Percentiles rank a stretch among this genome's conserved stretches.
Evolutionary conservation across 2,797 vertebrate species (phyloP).

Genomic region (Cichlasoma orientale): DNA sequence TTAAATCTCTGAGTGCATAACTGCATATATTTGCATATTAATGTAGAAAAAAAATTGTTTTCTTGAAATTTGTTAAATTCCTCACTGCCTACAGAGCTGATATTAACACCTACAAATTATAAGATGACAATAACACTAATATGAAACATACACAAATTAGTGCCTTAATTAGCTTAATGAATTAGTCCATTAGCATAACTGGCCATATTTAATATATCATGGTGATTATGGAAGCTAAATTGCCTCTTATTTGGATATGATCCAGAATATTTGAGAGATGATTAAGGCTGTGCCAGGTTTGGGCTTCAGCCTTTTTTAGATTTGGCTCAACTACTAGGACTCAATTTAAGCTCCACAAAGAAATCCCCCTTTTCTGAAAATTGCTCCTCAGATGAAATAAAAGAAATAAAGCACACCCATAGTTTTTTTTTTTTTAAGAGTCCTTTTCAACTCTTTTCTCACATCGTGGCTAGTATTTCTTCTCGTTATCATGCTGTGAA

Average conservation of each 20-base stretch:
- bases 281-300: conserved; percentile 50
- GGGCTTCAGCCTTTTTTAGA: conserved; percentile 29
- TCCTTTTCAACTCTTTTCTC: conserved; percentile 20
- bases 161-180: conserved; percentile 57
- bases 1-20: background rate
- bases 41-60: background rate
- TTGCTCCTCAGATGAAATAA: conserved; percentile 37
- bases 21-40: conserved; percentile 17
- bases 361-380: conserved; percentile 38
- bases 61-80: background rate
- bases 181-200: conserved; percentile 50
- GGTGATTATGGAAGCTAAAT: conserved; percentile 51
- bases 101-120: conserved; percentile 12
- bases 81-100: background rate
- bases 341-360: conserved; percentile 51
- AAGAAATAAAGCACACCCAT: conserved; percentile 5
- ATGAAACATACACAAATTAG: conserved; percentile 32
- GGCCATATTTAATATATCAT: conserved; percentile 51
- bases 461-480: background rate
- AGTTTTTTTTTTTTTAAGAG: background rate
- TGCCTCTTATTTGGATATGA: conserved; percentile 43
- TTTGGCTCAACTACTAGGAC: conserved; percentile 33
- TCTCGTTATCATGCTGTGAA: conserved; percentile 47
- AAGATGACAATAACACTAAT: conserved; percentile 10
- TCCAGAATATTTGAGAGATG: conserved; percentile 52